Base-by-base conservation (phyloP, 2,888 invertebrate genomes). In the Aleiodes alternator region DNA sequence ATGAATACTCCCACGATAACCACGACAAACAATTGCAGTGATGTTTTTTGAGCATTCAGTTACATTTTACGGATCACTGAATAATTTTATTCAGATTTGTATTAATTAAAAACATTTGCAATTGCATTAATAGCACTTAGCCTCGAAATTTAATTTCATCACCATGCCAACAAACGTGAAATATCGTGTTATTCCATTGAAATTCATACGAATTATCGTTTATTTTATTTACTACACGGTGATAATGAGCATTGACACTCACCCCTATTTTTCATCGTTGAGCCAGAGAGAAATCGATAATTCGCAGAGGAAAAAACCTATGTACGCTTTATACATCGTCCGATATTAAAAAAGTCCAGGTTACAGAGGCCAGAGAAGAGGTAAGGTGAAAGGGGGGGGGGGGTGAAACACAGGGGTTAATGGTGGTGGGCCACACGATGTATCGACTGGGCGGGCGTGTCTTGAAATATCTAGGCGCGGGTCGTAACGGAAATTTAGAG, bases 401-500 rank as follows among this genome's bases (percentile, higher is more conserved):
- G 55, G 0, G 55, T 55, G 34, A n/a, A 34, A 16, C 38, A 61
- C 43, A 12, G 3, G 61, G 53, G 68, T 43, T 59, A 73, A 69
- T 72, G 51, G 72, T 55, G 78, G 75, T 79, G 76, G 79, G 72
- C 75, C 69, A 75, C 66, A 75, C 59, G 31, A 69, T 75, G 75
- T 55, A 69, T 75, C 69, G 69, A 51, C 55, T 55, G 34, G 56
- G 38, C 71, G 64, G 66, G 31, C 50, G 82, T 85, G 83, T 82
- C 85, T 82, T 82, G 83, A 83, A 86, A 85, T 85, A 84, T 81
- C 84, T 81, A 80, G 81, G 76, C 77, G 79, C 73, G 76, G 80
- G 79, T 75, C 81, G 78, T 82, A 84, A 82, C 81, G 81, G 80
- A 84, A 86, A 86, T 86, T 85, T 86, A 84, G 82, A 84, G 83